Conservation (phyloP, 2,113 vertebrate genomes). For the Hydropotes inermis region DNA sequence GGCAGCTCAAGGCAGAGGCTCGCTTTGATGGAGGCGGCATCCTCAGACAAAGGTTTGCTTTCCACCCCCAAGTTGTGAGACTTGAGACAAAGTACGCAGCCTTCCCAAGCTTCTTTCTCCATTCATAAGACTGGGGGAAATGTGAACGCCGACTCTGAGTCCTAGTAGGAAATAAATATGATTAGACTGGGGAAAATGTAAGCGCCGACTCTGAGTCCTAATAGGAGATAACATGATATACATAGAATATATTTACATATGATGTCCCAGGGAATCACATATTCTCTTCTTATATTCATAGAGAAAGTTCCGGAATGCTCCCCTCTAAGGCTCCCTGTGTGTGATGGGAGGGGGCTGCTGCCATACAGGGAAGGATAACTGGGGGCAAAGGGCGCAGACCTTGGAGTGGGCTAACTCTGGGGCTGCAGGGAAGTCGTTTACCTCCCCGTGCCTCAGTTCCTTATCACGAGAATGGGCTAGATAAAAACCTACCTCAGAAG, state of each 20-base stretch:
- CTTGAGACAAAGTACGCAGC: not conserved
- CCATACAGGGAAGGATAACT: not conserved
- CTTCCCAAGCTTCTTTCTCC: not conserved
- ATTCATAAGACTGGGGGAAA: not conserved
- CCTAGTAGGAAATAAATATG: not conserved
- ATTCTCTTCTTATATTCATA: not conserved
- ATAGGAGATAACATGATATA: not conserved
- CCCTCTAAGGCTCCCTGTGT: not conserved
- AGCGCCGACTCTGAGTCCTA: not conserved
- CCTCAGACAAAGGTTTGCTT: not conserved
- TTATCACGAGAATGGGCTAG: not conserved
- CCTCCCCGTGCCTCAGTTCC: not conserved
- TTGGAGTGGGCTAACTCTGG: not conserved
- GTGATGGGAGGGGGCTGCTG: accelerated
- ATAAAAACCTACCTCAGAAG: not conserved
- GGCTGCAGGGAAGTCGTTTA: not conserved
- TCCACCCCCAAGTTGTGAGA: not conserved
- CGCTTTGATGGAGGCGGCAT: not conserved
- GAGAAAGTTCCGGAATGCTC: not conserved
- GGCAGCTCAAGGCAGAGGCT: not conserved
- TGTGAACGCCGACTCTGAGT: not conserved
- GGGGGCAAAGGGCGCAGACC: not conserved
- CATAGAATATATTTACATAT: not conserved
- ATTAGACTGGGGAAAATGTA: not conserved
- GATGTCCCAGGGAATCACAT: not conserved